These are phyloP conservation scores for Cryptoprocta ferox DNA, from an alignment of 2,797 vertebrate genomes.

Conservation along the genomic window DNA sequence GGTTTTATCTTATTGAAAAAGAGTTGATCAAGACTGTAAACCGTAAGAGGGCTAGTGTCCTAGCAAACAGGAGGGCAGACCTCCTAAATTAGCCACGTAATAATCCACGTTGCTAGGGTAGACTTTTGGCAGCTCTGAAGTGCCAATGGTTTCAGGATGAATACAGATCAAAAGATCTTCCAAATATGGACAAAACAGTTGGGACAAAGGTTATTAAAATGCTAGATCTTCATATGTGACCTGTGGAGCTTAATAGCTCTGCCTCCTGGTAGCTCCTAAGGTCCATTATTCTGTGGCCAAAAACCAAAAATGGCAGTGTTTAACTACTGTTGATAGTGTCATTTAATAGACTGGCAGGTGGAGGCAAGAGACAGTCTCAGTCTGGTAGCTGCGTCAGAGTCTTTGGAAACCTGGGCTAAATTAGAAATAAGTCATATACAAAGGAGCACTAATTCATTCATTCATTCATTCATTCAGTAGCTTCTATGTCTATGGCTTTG, in stretches of 20 bases:
- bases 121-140: not conserved
- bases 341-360: not conserved
- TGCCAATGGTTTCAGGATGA: not conserved
- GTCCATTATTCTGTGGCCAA: not conserved
- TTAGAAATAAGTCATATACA: not conserved
- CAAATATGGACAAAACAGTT: conserved; percentile 13
- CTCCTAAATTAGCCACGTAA: not conserved
- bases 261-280: not conserved
- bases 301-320: not conserved
- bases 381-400: not conserved
- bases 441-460: not conserved
- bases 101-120: not conserved
- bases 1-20: conserved; percentile 44
- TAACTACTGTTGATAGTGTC: not conserved
- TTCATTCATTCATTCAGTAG: not conserved
- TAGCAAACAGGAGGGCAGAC: not conserved
- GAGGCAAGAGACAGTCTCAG: not conserved
- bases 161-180: not conserved
- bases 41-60: not conserved
- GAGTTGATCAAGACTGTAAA: not conserved
- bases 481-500: not conserved
- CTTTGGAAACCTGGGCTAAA: not conserved
- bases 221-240: not conserved
- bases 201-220: conserved; percentile 1
- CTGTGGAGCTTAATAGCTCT: not conserved